These are phyloP conservation scores for Drosophila miranda DNA, from an alignment of 1,140 invertebrate species.

Conservation along the genomic window DNA sequence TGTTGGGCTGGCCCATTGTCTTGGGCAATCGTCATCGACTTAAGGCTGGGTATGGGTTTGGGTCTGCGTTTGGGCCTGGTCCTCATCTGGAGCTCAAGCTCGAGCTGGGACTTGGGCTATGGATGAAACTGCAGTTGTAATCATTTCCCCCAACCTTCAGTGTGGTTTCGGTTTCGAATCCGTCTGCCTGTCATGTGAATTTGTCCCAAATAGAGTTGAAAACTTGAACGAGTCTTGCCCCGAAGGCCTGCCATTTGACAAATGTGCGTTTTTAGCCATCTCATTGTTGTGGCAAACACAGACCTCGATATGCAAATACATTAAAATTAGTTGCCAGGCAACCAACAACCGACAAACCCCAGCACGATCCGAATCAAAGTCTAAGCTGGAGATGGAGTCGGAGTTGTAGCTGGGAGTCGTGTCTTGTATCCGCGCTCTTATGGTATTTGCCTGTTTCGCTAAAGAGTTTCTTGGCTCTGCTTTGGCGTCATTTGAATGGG, in stretches of 20 bases:
- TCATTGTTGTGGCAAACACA: slow-evolving; percentile 74
- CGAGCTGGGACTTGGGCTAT: slow-evolving; percentile 3
- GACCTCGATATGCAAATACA: slow-evolving; percentile 77
- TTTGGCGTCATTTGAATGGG: slow-evolving; percentile 65
- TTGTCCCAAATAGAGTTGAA: slow-evolving; percentile 48
- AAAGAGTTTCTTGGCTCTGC: slow-evolving; percentile 41
- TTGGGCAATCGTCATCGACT: slow-evolving; percentile 58
- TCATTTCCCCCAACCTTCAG: slow-evolving; percentile 5
- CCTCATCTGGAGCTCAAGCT: neutral
- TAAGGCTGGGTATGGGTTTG: slow-evolving; percentile 8
- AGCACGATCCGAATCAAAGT: slow-evolving; percentile 37
- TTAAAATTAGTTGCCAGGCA: slow-evolving; percentile 72
- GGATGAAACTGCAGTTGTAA: slow-evolving; percentile 31
- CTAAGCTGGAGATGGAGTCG: slow-evolving; percentile 5
- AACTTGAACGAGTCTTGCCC: slow-evolving; percentile 30
- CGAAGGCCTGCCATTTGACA: slow-evolving; percentile 54
- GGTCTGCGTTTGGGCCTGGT: neutral
- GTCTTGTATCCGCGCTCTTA: slow-evolving; percentile 54
- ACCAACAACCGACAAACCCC: slow-evolving; percentile 7
- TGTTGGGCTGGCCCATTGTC: slow-evolving; percentile 38
- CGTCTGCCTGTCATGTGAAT: slow-evolving; percentile 25
- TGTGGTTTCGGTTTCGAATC: slow-evolving; percentile 5
- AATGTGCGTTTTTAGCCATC: slow-evolving; percentile 75
- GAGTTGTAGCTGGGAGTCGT: slow-evolving; percentile 43
- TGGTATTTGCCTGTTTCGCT: slow-evolving; percentile 76